These are phyloP conservation scores for Carcina quercana DNA, from an alignment of 2,888 invertebrate species.

Conservation along the genomic window DNA sequence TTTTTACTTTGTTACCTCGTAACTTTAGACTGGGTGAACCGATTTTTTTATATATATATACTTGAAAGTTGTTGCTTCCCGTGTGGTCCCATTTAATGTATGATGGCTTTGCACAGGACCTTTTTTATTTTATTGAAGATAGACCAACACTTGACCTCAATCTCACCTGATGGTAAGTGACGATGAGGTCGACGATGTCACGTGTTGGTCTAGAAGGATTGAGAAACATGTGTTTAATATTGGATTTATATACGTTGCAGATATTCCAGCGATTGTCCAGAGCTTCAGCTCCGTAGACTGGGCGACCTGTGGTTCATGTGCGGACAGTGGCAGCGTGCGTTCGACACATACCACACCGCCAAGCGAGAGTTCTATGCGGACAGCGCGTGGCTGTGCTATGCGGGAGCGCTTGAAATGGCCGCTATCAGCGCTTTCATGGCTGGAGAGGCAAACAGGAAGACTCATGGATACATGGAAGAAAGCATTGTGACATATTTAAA, in stretches of 20 bases:
- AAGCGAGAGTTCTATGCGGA: slow-evolving; percentile 98
- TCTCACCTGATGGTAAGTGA: too few relatives aligned
- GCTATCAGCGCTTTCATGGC: slow-evolving; percentile 93
- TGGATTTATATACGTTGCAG: slow-evolving; percentile 54
- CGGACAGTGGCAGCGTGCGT: slow-evolving; percentile 93
- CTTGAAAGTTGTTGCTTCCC: too few relatives aligned
- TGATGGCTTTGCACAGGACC: too few relatives aligned
- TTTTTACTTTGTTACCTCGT: not conserved
- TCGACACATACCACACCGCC: slow-evolving; percentile 95
- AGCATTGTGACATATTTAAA: slow-evolving; percentile 93
- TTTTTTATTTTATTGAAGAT: too few relatives aligned
- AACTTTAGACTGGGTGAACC: too few relatives aligned
- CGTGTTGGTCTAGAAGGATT: too few relatives aligned
- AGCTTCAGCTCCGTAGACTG: slow-evolving; percentile 92
- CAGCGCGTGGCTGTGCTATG: slow-evolving; percentile 97
- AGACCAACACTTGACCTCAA: too few relatives aligned
- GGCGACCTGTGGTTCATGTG: slow-evolving; percentile 98
- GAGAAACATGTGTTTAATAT: too few relatives aligned
- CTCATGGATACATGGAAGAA: slow-evolving; percentile 94
- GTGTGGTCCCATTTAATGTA: too few relatives aligned
- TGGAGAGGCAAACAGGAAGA: slow-evolving; percentile 84
- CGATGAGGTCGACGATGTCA: too few relatives aligned
- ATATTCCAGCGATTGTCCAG: slow-evolving; percentile 88
- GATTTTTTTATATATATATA: too few relatives aligned
- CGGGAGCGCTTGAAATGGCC: slow-evolving; percentile 98